Base-by-base conservation (phyloP, 2,113 vertebrate species). In the Oplegnathus fasciatus region DNA sequence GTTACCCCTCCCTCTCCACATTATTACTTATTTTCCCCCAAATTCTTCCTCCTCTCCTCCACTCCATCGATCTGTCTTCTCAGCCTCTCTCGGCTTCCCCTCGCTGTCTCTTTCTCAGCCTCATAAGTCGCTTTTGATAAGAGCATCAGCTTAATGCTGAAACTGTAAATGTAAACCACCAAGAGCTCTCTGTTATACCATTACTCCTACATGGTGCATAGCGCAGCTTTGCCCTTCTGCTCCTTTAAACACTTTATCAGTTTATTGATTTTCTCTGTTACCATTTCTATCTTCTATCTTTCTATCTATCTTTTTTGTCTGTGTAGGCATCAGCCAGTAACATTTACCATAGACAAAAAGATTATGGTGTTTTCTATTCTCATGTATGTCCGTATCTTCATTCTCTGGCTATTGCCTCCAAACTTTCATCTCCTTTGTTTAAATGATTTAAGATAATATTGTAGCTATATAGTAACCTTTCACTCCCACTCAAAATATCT, bases 151-250 rank as follows among this genome's bases (percentile, higher is more conserved):
- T 48, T 57, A 80, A 83, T 70, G 60, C 54, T 80, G 40, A 44
- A 80, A 80, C 61, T 42, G 5, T 71, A 84, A 86, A 72, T 55
- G 67, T 77, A 71, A 86, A 85, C 61, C 61, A 75, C 68, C 40
- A 15, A 42, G 14, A 69, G 72, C 72, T 58, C 44, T 73, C 26
- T 73, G 40, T 46, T 68, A 22, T 20, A 32, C 18, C 5, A 68
- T 84, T 64, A 60, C 30, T 48, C 54, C 55, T 82, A 57, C 9
- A 60, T 64, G 30, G 13, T 37, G 57, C 6, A 69, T 40, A n/a
- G 8, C 37, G 60, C 62, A 72, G 26, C 18, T 82, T 58, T 72
- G 24, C 58, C 54, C 24, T 40, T 58, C 28, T 54, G 34, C 60
- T 58, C 28, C 24, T 72, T 68, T 14, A 73, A 76, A 58, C 14